Evolutionary conservation across 2,888 invertebrate species (phyloP), one percentile per base, ranked within the genome.

Genomic region (Augochlorella aurata): DNA sequence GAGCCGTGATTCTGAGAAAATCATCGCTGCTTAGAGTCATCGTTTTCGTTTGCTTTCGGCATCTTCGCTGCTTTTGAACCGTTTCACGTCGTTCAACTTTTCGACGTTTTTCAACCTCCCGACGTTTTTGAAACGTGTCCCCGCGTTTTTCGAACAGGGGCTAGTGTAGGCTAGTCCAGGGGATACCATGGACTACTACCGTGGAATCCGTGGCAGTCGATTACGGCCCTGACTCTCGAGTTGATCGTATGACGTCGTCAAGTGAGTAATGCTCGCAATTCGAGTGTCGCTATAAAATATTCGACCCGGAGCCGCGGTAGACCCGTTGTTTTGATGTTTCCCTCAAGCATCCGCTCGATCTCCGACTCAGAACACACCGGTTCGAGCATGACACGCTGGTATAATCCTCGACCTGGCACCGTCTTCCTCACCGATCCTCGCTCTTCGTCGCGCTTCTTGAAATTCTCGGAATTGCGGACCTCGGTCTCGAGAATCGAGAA

Each of bases 241-340:
- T 81, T 82, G 85, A 84, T 71, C 87, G 85, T 89, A 86, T 89
- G 82, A 88, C 80, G 84, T 85, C 85, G 86, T 90, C 90, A 90
- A 90, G 90, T 90, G 90, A 90, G 90, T 90, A 90, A 90, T 90
- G 87, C 89, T 87, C 76, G 88, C 83, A 87, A 88, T 88, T 88
- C 90, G 86, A 89, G 86, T 86, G 88, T 89, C 89, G 90, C 89
- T 90, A 85, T 90, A 88, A 90, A 90, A 90, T 90, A 90, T 89
- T 88, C 87, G 89, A 90, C 89, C 79, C 86, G 87, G 78, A 77
- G 85, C 77, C 77, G 79, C 86, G 87, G 79, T 79, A 75, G 85
- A 84, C 81, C 74, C 75, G 84, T 83, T 88, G 89, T 88, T 88
- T 89, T 89, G 81, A 85, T 81, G 81, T 89, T 82, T 82, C 78